Evolutionary conservation across 2,113 vertebrate species (phyloP).

Genomic region (Dendrocopos noguchii): DNA sequence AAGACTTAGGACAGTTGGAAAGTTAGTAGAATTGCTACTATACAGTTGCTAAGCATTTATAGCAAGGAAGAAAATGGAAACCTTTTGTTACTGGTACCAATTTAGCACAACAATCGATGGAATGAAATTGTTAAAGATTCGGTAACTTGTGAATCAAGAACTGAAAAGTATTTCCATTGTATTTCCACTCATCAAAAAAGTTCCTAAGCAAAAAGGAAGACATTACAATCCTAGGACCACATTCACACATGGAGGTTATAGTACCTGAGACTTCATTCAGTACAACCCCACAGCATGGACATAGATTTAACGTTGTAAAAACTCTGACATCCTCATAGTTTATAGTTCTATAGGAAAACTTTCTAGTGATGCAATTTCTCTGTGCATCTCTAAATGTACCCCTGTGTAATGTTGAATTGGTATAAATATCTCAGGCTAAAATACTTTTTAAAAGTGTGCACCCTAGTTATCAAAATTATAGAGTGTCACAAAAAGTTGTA

Average conservation of each 20-base stretch:
- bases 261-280: not conserved
- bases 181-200: not conserved
- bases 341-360: not conserved
- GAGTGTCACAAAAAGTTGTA: not conserved
- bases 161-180: not conserved
- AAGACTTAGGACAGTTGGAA: not conserved
- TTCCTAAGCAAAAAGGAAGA: not conserved
- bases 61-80: not conserved
- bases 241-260: not conserved
- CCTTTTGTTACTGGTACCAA: not conserved
- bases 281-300: not conserved
- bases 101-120: not conserved
- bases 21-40: not conserved
- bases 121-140: not conserved
- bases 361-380: not conserved
- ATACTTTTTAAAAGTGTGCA: not conserved
- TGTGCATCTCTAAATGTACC: not conserved
- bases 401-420: not conserved
- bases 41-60: not conserved
- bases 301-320: not conserved
- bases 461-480: not conserved
- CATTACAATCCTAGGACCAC: not conserved
- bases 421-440: not conserved
- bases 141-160: not conserved
- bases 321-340: not conserved